Percentiles rank a stretch among this genome's conserved stretches.
Evolutionary conservation across 2,797 vertebrate genomes (phyloP).

Genomic region (Pseudochromis fuscus): DNA sequence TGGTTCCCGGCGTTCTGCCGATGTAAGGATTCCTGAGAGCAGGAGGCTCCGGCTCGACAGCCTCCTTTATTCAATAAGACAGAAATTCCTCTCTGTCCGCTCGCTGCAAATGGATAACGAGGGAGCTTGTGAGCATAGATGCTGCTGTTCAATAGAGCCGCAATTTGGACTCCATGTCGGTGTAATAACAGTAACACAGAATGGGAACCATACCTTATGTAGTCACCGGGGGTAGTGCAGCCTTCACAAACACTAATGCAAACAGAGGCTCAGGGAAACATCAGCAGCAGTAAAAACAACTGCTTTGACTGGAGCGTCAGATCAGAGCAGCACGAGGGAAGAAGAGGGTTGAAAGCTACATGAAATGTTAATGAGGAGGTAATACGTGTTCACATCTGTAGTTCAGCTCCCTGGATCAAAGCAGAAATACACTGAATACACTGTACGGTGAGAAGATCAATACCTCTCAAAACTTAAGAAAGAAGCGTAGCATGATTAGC

Average conservation of each 20-base stretch:
- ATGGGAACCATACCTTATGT: neutral
- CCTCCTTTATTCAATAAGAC: conserved; percentile 64
- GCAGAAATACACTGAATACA: neutral
- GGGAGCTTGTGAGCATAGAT: conserved; percentile 30
- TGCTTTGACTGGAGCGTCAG: conserved; percentile 7
- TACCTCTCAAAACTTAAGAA: too few relatives aligned
- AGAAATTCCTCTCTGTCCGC: conserved; percentile 46
- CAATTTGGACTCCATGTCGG: conserved; percentile 27
- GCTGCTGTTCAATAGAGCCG: conserved; percentile 24
- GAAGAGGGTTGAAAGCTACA: neutral
- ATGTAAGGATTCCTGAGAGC: conserved; percentile 67
- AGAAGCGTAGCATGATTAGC: too few relatives aligned
- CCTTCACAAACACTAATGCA: neutral
- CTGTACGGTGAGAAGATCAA: too few relatives aligned
- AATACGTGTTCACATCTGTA: conserved; percentile 11
- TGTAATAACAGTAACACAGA: conserved; percentile 20
- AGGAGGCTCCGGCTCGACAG: conserved; percentile 56
- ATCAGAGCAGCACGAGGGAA: conserved; percentile 2
- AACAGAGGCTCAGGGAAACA: neutral
- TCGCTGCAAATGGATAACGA: conserved; percentile 47
- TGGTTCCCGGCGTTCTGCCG: conserved; percentile 60
- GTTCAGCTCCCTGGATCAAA: conserved; percentile 28
- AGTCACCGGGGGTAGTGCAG: neutral
- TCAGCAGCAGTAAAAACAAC: neutral
- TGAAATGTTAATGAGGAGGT: conserved; percentile 32